These are phyloP conservation scores for Myotis yumanensis DNA, from an alignment of 2,113 vertebrate species.

Conservation along the genomic window DNA sequence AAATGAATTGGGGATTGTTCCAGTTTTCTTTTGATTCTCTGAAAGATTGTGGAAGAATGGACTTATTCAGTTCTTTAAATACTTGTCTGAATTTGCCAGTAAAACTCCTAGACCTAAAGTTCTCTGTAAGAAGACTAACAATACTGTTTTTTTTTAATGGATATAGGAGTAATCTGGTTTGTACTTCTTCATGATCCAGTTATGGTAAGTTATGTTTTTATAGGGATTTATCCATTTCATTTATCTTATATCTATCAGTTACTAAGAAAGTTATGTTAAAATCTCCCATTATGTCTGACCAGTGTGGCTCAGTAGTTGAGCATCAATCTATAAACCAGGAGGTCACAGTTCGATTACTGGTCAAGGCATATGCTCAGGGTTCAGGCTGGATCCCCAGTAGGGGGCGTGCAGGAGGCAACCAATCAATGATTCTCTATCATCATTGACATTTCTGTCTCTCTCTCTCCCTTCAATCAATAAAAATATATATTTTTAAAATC, in stretches of 20 bases:
- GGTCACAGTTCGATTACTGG: neutral
- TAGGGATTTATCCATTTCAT: neutral
- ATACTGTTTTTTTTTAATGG: neutral
- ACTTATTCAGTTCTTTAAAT: neutral
- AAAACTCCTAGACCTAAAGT: neutral
- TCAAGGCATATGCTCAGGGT: neutral
- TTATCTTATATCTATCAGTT: neutral
- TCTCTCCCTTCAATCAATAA: neutral
- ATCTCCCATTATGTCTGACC: too few species aligned
- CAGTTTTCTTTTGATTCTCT: neutral
- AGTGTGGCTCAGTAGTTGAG: neutral
- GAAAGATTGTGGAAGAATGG: neutral
- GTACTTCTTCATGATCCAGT: neutral
- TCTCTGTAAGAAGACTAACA: neutral
- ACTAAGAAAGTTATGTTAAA: neutral
- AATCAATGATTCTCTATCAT: neutral
- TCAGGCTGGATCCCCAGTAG: neutral
- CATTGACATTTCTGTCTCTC: neutral
- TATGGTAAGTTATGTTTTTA: neutral
- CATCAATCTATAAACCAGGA: neutral
- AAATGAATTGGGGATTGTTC: neutral
- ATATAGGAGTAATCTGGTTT: neutral
- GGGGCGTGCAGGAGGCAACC: too few species aligned
- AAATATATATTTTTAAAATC: neutral
- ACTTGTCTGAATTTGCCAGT: neutral